Evolutionary conservation across 2,113 vertebrate genomes (phyloP), one percentile per base, ranked within the genome.

Genomic region (Agapornis roseicollis): DNA sequence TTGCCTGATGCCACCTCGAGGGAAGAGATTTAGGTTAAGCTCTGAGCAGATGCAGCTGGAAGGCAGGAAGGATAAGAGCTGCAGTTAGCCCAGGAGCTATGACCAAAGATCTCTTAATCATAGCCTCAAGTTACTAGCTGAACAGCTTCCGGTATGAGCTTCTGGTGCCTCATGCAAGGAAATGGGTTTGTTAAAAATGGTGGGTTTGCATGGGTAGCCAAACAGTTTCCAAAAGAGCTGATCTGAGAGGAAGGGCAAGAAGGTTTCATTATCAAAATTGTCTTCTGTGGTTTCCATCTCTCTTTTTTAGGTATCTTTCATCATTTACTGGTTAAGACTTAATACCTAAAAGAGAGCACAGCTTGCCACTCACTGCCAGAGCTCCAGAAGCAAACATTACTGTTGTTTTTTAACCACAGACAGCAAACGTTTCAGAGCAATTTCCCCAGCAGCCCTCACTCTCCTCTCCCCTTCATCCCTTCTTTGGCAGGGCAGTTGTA

Each of bases 181-280:
- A 88, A 92, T 39, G 63, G 31, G 39, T 93, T 83, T 88, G 31
- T 85, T 72, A 65, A 61, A 91, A 91, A 33, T 0, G 0, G 15
- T 88, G 49, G 66, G 63, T 85, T 97, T 82, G 46, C 82, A 80
- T 1, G 13, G n/a, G 27, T 44, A 82, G 79, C 74, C 83, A 90
- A 81, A 65, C 17, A 17, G 11, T 70, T 83, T 90, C 76, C 76
- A 80, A 82, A 93, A 80, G 68, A 85, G 63, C 46, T 88, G 82
- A 83, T 82, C 41, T 1, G 6, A 72, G 44, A 85, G 71, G 49
- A 85, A 39, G 41, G 53, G 37, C 87, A 29, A 92, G 50, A 83
- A 85, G 76, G 58, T 52, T 42, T 96, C 80, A 92, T 96, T 88
- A 90, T 80, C 76, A 83, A 92, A 91, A 95, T 82, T 85, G 55